Evolutionary conservation across 2,113 vertebrate species (phyloP), one percentile per base, ranked within the genome.

Genomic region (Cathartes aura): DNA sequence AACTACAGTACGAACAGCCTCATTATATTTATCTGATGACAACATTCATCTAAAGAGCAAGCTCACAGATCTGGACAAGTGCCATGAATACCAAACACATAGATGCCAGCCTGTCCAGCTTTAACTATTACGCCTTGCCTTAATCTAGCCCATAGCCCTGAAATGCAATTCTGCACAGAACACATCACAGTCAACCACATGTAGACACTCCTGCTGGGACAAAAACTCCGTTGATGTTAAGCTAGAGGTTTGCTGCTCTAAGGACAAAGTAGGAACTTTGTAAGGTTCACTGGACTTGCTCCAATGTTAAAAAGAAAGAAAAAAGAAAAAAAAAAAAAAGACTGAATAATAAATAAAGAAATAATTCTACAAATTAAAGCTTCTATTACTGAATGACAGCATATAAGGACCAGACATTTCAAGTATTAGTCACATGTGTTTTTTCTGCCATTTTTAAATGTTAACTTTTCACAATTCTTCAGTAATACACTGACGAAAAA

Each of bases 11-110:
- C 3, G 2, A 79, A 68, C 89, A 93, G 84, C 58, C 90, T 94
- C 89, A 29, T 83, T 93, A 86, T 11, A 91, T 60, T 86, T 71
- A 48, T 95, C 82, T 48, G 82, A 85, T 93, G 88, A 95, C 79
- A 96, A 76, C 92, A 93, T 50, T 48, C 75, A 67, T 80, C 93
- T 90, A 68, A 97, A 95, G 95, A 93, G 73, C 93, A 89, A 95
- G 72, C 78, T 96, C 80, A 82, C 2, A 11, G 83, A 90, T 58
- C 80, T 96, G 97, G 95, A 90, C 55, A 40, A 78, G 56, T 63
- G 95, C 96, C 97, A 96, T 0, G 13, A 91, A 83, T 60, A 87
- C 82, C 92, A 93, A 94, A 93, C 26, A 17, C 87, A 90, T 30
- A 73, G 76, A 95, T 94, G 55, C 81, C 90, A 90, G 79, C 59